phyloP scores from a whole-genome alignment of 2,113 vertebrate genomes.

The Engystomops pustulosus region DNA sequence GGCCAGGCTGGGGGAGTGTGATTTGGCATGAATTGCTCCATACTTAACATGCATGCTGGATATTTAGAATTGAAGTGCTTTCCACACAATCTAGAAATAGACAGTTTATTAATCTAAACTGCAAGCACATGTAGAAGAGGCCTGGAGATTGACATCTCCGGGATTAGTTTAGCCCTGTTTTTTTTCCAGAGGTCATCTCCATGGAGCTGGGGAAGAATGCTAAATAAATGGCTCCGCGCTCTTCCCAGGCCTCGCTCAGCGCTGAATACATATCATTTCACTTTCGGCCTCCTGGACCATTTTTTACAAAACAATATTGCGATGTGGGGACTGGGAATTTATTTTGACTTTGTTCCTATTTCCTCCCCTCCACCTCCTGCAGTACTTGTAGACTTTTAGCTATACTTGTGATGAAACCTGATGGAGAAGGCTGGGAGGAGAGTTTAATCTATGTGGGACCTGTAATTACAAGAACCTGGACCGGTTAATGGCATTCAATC shows the following conservation, averaged over 20 bases:
- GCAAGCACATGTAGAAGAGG: slow-evolving; percentile 79
- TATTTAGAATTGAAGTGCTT: slow-evolving; percentile 80
- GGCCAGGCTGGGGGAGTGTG: slow-evolving; percentile 72
- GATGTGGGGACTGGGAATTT: slow-evolving; percentile 79
- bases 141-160: slow-evolving; percentile 77
- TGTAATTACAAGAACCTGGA: slow-evolving; percentile 43
- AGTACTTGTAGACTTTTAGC: neutral
- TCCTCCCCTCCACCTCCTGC: neutral
- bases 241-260: slow-evolving; percentile 73
- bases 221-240: slow-evolving; percentile 73
- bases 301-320: slow-evolving; percentile 95
- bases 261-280: slow-evolving; percentile 95
- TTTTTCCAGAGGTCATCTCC: slow-evolving; percentile 79
- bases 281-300: slow-evolving; percentile 93
- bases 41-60: slow-evolving; percentile 81
- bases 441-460: slow-evolving; percentile 52
- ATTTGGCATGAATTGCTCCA: slow-evolving; percentile 76
- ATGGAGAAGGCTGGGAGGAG: slow-evolving; percentile 29
- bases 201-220: slow-evolving; percentile 73
- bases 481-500: slow-evolving; percentile 50
- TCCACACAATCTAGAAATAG: slow-evolving; percentile 79
- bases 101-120: slow-evolving; percentile 83
- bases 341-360: slow-evolving; percentile 17
- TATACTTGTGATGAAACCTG: slow-evolving; percentile 31
- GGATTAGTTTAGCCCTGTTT: slow-evolving; percentile 84